Conservation (phyloP, 2,888 invertebrate species). For the Caradrina kadenii region DNA sequence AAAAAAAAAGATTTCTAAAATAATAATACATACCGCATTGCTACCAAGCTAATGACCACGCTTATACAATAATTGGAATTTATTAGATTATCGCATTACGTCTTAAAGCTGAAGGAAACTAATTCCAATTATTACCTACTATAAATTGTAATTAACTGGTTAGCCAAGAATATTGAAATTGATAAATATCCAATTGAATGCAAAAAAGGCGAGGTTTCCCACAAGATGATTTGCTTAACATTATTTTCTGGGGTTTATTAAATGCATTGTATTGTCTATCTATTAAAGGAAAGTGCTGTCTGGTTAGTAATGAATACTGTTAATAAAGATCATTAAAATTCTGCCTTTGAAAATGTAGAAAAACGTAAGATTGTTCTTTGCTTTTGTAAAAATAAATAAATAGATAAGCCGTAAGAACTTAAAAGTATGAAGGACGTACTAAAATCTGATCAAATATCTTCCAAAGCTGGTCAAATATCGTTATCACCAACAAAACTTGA, state of each 20-base stretch:
- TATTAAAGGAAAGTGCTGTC: constrained; percentile 6
- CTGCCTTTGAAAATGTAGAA: background rate
- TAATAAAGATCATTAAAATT: background rate
- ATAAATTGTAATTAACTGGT: constrained; percentile 21
- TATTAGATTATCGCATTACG: constrained; percentile 28
- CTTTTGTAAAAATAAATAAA: background rate
- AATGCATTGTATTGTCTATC: constrained; percentile 2
- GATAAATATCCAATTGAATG: constrained; percentile 37
- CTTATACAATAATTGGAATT: background rate
- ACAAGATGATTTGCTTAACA: constrained; percentile 28
- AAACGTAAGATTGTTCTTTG: background rate
- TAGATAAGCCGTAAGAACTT: background rate
- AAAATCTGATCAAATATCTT: background rate
- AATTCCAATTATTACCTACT: constrained; percentile 27
- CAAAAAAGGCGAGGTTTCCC: constrained; percentile 25
- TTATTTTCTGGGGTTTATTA: background rate
- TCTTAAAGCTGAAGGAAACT: constrained; percentile 16
- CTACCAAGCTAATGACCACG: background rate
- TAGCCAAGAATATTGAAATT: constrained; percentile 31
- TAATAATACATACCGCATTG: background rate
- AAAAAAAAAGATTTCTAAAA: background rate
- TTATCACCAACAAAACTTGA: background rate
- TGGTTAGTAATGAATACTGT: background rate
- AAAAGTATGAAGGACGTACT: background rate
- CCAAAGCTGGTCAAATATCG: background rate